Evolutionary conservation across 2,797 vertebrate species (phyloP), one percentile per base, ranked within the genome.

Genomic region (Rachycentron canadum): DNA sequence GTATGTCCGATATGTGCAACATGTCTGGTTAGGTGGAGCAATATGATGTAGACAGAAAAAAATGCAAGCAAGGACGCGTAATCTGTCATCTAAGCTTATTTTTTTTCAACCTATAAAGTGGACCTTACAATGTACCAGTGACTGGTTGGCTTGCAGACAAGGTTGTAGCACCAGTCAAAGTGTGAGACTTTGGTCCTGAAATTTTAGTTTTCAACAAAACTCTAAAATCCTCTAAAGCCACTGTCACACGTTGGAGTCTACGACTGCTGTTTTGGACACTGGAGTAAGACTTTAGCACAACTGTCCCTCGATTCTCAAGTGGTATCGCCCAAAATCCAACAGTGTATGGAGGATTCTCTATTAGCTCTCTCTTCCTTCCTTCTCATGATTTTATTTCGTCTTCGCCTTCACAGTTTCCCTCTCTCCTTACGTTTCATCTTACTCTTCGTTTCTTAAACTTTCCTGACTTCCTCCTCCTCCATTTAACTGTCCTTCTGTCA

Each of bases 301-400:
- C n/a, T 25, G n/a, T 13, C n/a, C 5, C 10, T 28, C 23, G 1
- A n/a, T 19, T 36, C 38, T 32, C 3, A 17, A 38, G 40, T 30
- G 2, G 12, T 26, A 9, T 36, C 0, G 0, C 8, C 38, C 14
- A 21, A 57, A 59, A 69, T 61, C 53, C 10, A 70, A 32, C 32
- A 25, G 41, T 57, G 4, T 34, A 17, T 36, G 52, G 21, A 8
- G 36, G 41, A 34, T 23, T 52, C 25, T 47, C 26, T 26, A 16
- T 63, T 3, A n/a, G 40, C 8, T 14, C 30, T 67, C 26, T 43
- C 5, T 21, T 70, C 62, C 25, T 41, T 56, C 26, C 38, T 79
- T 41, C 23, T 57, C 30, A 8, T 49, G 32, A 40, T 61, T 61
- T 79, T 12, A 53, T 53, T 38, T 55, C 69, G 26, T 67, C 58